Evolutionary conservation across 2,797 vertebrate species (phyloP).

Genomic region (Periparus ater): DNA sequence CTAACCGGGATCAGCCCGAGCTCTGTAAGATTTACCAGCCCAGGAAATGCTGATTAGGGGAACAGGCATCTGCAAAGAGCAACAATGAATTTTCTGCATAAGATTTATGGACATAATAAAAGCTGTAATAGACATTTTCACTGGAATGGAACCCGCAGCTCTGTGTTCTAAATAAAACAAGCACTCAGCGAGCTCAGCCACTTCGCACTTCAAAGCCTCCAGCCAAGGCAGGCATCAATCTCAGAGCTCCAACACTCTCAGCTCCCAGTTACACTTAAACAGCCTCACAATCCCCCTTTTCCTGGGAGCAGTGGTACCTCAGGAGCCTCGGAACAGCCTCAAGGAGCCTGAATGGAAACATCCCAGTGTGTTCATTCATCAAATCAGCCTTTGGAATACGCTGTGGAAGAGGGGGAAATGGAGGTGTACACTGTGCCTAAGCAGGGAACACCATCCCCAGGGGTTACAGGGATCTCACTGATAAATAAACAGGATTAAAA

Average conservation of each 20-base stretch:
- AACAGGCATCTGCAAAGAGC: not conserved
- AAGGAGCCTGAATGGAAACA: not conserved
- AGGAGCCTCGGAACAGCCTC: not conserved
- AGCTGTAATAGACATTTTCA: not conserved
- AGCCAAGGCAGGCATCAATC: not conserved
- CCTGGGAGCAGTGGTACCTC: not conserved
- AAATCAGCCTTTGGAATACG: not conserved
- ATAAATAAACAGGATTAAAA: not conserved
- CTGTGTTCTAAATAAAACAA: not conserved
- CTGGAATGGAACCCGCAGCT: not conserved
- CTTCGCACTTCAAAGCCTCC: not conserved
- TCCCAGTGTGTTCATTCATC: not conserved
- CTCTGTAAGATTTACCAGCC: not conserved
- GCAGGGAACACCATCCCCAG: not conserved
- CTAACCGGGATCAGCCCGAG: rapidly evolving
- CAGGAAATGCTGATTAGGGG: not conserved
- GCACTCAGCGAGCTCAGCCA: not conserved
- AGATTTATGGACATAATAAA: slow-evolving; percentile 7
- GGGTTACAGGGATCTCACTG: not conserved
- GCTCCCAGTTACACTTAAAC: not conserved
- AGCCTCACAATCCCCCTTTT: not conserved
- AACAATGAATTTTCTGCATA: not conserved
- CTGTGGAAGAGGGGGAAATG: not conserved
- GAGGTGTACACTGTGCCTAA: not conserved
- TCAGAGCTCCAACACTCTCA: not conserved